Base-by-base conservation (phyloP, 1,140 invertebrate genomes). In the Leptonema lineaticorne region DNA sequence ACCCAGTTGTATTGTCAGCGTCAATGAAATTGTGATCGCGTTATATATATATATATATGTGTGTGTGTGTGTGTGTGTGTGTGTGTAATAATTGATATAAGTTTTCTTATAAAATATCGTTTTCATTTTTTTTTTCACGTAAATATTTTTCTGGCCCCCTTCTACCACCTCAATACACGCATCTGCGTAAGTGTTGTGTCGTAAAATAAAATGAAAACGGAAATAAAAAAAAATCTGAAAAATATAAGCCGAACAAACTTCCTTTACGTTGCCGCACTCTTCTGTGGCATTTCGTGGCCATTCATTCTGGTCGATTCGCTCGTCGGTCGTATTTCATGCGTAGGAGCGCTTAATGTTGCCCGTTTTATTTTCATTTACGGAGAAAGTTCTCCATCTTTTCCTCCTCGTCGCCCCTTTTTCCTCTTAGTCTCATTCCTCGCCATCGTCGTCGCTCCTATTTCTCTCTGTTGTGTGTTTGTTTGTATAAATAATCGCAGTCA, bases 341-440 rank as follows among this genome's bases (percentile, higher is more conserved):
- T 62, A 62, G 24, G 59, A 37, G 45, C 59, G 30, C 30, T 62
- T 62, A 62, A 62, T 45, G 59, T 45, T 45, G 59, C 30, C 37
- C 59, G 59, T 62, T 62, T 62, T 62, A 62, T 62, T 62, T 62
- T 62, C 59, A 62, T 62, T 62, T 62, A 62, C 59, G 33, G 33
- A 45, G 59, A 62, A 62, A 26, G 20, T 22, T 62, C n/a, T 37
- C 33, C 9, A 3, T 2, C 11, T 33, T 33, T 33, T 33, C 5
- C 30, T 41, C 9, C 11, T 11, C 11, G 9, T 11, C 9, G 37
- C 16, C 11, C 37, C 30, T 41, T 41, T 41, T 41, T 11, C 30
- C 28, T 30, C 20, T 20, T 37, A n/a, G n/a, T n/a, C n/a, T n/a
- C n/a, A n/a, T n/a, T n/a, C n/a, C n/a, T n/a, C n/a, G n/a, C n/a